Conservation (phyloP, 2,888 invertebrate species). For the Hartigia nigra region DNA sequence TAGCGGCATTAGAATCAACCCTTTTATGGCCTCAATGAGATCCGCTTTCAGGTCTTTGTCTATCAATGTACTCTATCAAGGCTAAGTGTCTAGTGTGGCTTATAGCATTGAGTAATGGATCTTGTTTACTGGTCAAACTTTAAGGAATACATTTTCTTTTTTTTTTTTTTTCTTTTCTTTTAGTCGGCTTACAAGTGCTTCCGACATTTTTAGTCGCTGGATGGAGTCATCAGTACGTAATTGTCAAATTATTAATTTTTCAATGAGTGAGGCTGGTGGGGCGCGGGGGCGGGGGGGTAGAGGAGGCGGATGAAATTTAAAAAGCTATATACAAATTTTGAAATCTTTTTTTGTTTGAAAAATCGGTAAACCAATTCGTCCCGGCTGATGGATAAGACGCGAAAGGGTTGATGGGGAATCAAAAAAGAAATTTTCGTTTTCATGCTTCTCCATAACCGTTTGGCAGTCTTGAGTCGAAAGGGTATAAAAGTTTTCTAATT, state of each 20-base stretch:
- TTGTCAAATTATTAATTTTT: not conserved
- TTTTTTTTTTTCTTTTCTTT: not conserved
- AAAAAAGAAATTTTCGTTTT: not conserved
- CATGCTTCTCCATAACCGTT: constrained; percentile 34
- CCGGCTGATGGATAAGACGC: not conserved
- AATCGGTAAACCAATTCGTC: not conserved
- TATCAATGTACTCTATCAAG: constrained; percentile 53
- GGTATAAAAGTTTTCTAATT: constrained; percentile 49
- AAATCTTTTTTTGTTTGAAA: not conserved
- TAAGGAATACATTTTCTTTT: not conserved
- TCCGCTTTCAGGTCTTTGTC: constrained; percentile 56
- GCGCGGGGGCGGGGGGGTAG: no score
- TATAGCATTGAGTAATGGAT: constrained; percentile 42
- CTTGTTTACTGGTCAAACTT: not conserved
- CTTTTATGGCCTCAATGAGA: constrained; percentile 55
- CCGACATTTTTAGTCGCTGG: not conserved
- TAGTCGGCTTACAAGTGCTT: not conserved
- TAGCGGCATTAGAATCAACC: constrained; percentile 54
- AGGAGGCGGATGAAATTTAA: not conserved
- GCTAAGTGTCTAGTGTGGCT: constrained; percentile 60
- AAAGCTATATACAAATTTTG: not conserved
- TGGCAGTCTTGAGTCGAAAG: constrained; percentile 30
- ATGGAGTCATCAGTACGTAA: not conserved
- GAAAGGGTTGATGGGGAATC: not conserved
- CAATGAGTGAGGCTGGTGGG: not conserved